Base-by-base conservation (phyloP, 2,113 vertebrate genomes). In the Scomber japonicus region DNA sequence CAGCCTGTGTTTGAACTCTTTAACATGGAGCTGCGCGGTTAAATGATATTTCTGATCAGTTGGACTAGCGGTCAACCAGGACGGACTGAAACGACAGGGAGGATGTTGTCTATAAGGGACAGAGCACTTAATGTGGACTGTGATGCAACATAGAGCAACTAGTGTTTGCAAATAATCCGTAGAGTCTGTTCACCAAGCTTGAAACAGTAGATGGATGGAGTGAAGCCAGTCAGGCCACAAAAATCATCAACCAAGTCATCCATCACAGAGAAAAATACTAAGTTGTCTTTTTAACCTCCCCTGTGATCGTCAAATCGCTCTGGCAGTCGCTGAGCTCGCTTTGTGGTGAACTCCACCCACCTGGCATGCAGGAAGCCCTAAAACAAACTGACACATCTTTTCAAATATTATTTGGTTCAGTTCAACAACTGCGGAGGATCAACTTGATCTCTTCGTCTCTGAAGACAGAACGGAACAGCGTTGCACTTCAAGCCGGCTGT, bases 1-100 rank as follows among this genome's bases (percentile, higher is more conserved):
- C 64, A 67, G 65, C 69, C 55, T 21, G 40, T 4, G 55, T 63
- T 50, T 72, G 88, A 81, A 84, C 83, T 88, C 80, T 86, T 65
- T 56, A n/a, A 46, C 53, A 13, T 1, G 45, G 75, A 87, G 85
- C 77, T 68, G 81, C 15, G 19, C 56, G 56, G 50, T 12, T 64
- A 59, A n/a, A 44, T 40, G 68, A 46, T 49, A 30, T 65, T 55
- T 73, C 72, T 61, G 71, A 85, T 66, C 56, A 17, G 17, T 69
- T 12, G 61, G 55, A 73, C 61, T 70, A 10, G 59, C 50, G 66
- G 62, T 62, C 10, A 16, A 51, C 63, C 61, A 30, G 61, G 64
- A 81, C 12, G 77, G 60, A 71, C 46, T 45, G 46, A 79, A 66
- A 70, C 59, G 2, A 14, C n/a, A 9, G 12, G 64, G 69, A 73